A percentile compares a stretch with the other conserved stretches of the same genome.
Conservation (phyloP, 2,888 invertebrate species). For the Heliconius ismenius region DNA sequence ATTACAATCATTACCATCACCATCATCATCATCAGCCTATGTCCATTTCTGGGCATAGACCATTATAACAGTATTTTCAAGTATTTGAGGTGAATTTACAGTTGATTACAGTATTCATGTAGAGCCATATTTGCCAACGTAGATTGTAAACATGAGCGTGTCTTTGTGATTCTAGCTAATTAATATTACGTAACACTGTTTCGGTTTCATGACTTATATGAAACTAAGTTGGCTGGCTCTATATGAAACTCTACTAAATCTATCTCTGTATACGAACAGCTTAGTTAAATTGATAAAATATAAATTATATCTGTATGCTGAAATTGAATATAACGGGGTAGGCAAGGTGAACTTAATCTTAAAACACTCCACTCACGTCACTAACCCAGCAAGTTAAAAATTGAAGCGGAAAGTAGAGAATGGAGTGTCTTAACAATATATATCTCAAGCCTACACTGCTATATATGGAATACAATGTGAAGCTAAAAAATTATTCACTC, state of each 20-base stretch:
- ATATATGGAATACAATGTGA: too few relatives aligned
- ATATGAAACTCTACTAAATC: conserved; percentile 2
- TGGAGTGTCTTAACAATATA: too few relatives aligned
- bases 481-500: too few relatives aligned
- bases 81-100: neutral
- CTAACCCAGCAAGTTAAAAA: too few relatives aligned
- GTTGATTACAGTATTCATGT: neutral
- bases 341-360: too few relatives aligned
- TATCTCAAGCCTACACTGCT: too few relatives aligned
- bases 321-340: neutral
- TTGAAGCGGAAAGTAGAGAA: too few relatives aligned
- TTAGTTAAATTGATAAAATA: neutral
- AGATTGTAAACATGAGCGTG: conserved; percentile 35
- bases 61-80: neutral
- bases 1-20: too few relatives aligned
- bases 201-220: conserved; percentile 21
- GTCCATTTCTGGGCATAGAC: too few relatives aligned
- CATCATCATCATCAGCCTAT: too few relatives aligned
- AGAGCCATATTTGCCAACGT: conserved; percentile 27
- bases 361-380: too few relatives aligned
- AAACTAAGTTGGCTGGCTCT: conserved; percentile 2
- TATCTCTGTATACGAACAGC: neutral
- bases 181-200: conserved; percentile 36
- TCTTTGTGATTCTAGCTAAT: conserved; percentile 45
- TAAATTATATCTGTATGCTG: neutral